Evolutionary conservation across 2,888 invertebrate genomes (phyloP).

Genomic region (Aporophyla nigra): DNA sequence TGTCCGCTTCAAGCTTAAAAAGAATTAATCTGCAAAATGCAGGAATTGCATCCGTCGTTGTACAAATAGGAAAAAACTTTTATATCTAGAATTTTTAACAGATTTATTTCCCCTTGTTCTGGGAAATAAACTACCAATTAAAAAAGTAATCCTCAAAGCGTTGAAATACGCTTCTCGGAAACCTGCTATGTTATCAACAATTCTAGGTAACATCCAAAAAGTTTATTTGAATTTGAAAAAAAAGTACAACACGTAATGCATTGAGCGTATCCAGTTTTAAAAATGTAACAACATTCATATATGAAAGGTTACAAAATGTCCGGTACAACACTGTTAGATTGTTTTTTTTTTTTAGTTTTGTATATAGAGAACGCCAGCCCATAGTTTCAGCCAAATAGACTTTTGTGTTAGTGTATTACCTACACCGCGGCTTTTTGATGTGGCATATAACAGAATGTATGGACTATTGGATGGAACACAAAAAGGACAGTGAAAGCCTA

Average conservation of each 20-base stretch:
- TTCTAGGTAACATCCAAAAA: neutral
- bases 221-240: neutral
- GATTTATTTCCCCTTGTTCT: neutral
- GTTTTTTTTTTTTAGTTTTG: constrained; percentile 59
- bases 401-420: constrained; percentile 53
- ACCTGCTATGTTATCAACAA: neutral
- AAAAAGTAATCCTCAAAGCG: neutral
- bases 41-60: neutral
- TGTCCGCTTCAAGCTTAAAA: neutral
- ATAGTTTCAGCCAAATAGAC: constrained; percentile 59
- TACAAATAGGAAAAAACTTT: neutral
- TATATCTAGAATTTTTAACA: neutral
- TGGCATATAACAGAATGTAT: constrained; percentile 26
- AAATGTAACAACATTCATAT: constrained; percentile 50
- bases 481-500: neutral
- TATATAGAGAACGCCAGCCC: constrained; percentile 49
- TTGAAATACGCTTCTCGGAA: neutral
- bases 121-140: neutral
- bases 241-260: constrained; percentile 27
- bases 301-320: constrained; percentile 53
- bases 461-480: constrained; percentile 9
- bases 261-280: constrained; percentile 48
- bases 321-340: constrained; percentile 45
- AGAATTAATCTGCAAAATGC: neutral
- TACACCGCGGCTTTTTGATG: constrained; percentile 28